Percentiles rank a stretch among this genome's conserved stretches.
These are phyloP conservation scores for Acanthopagrus latus DNA, from an alignment of 2,797 vertebrate species.

Conservation along the genomic window DNA sequence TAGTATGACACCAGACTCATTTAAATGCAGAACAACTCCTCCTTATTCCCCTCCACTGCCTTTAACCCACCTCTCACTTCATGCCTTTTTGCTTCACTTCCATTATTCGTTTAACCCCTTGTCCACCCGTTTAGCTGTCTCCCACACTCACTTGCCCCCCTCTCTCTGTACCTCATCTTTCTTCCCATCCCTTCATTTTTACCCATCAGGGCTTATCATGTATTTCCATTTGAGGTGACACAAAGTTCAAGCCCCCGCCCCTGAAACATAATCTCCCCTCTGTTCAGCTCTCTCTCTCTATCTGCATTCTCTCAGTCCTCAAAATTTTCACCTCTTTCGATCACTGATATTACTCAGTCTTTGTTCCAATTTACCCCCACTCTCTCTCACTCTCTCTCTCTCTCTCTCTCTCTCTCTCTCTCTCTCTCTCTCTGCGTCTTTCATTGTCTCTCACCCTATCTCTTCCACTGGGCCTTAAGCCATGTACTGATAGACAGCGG, in stretches of 20 bases:
- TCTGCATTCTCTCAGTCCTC: conserved; percentile 32
- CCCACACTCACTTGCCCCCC: conserved; percentile 11
- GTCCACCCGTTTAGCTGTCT: conserved; percentile 47
- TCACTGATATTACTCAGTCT: conserved; percentile 26
- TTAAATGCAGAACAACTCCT: conserved; percentile 46
- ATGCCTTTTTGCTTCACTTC: conserved; percentile 29
- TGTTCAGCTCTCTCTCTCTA: conserved; percentile 34
- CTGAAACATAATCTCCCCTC: conserved; percentile 36
- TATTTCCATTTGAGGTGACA: conserved; percentile 67
- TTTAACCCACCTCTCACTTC: conserved; percentile 35
- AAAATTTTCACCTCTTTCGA: conserved; percentile 36
- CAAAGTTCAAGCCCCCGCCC: conserved; percentile 53
- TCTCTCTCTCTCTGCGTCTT: too few relatives aligned
- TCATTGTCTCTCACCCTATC: not conserved
- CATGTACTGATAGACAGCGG: too few relatives aligned
- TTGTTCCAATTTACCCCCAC: conserved; percentile 24
- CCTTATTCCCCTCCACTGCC: conserved; percentile 25
- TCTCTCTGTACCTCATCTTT: conserved; percentile 4
- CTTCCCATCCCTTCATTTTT: conserved; percentile 39
- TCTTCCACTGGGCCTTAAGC: not conserved
- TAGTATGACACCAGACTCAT: conserved; percentile 44
- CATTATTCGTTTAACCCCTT: conserved; percentile 58
- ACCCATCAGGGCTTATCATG: conserved; percentile 46
- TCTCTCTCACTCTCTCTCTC: not conserved
- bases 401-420: not conserved